Conservation (phyloP, 1,140 invertebrate species). For the Brachionus rubens region DNA sequence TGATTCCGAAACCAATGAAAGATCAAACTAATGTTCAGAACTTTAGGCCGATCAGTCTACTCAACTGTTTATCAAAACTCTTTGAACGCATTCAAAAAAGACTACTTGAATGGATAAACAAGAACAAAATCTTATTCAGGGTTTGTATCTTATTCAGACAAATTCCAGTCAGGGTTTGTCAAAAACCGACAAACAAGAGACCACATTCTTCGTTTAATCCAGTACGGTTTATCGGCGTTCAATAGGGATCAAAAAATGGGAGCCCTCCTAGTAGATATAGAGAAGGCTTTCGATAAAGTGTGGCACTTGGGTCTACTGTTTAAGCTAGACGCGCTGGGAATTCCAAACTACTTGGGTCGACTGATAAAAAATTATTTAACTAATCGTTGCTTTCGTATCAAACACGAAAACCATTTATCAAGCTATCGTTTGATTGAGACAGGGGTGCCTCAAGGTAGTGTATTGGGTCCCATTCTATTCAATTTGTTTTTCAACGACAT, state of each 20-base stretch:
- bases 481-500: not conserved
- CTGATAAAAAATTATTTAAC: not conserved
- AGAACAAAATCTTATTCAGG: too few species aligned
- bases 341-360: not conserved
- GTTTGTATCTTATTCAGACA: too few species aligned
- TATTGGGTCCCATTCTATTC: not conserved
- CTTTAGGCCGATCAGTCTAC: too few species aligned
- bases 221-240: not conserved
- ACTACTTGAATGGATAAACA: too few species aligned
- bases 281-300: too few species aligned
- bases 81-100: too few species aligned
- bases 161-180: too few species aligned
- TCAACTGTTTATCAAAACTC: too few species aligned
- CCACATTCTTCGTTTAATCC: not conserved
- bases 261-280: not conserved
- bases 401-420: too few species aligned
- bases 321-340: not conserved
- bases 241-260: not conserved
- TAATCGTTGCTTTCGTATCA: not conserved
- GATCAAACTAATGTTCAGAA: too few species aligned
- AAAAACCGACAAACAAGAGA: too few species aligned
- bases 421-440: not conserved
- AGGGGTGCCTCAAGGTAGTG: not conserved
- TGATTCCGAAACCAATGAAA: too few species aligned
- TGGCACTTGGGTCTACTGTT: not conserved